These are phyloP conservation scores for Amblyopsis hoosieri DNA, from an alignment of 2,797 vertebrate species.

Conservation along the genomic window DNA sequence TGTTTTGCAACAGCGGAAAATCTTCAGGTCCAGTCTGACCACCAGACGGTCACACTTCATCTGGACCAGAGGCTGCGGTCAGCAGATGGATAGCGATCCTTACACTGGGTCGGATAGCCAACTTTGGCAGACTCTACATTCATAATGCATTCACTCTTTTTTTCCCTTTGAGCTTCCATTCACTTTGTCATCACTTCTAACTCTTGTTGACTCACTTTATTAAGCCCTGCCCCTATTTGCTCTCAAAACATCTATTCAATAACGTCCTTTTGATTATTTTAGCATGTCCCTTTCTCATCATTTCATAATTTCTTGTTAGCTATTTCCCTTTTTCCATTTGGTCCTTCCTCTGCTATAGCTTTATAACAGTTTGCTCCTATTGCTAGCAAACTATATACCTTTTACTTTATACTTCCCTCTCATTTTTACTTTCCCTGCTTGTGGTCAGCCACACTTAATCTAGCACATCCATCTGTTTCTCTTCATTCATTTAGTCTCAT, in stretches of 20 bases:
- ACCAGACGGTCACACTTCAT: conserved; percentile 80
- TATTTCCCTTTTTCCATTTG: conserved; percentile 35
- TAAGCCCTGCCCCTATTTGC: neutral
- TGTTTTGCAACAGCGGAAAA: conserved; percentile 80
- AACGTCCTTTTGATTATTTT: conserved; percentile 7
- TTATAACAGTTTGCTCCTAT: conserved; percentile 54
- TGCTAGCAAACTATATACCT: neutral
- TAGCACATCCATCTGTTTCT: conserved; percentile 78
- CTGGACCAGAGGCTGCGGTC: conserved; percentile 73
- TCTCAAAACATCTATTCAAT: neutral
- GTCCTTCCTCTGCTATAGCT: conserved; percentile 27
- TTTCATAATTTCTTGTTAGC: neutral
- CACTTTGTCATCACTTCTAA: neutral
- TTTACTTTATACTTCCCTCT: neutral
- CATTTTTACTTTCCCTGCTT: conserved; percentile 65
- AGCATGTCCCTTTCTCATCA: neutral
- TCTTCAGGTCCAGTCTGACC: conserved; percentile 77
- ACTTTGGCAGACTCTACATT: conserved; percentile 54
- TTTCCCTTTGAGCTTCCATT: conserved; percentile 25
- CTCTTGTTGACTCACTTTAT: conserved; percentile 15
- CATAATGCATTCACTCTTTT: conserved; percentile 45
- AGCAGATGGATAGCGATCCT: conserved; percentile 67
- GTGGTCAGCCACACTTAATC: conserved; percentile 80
- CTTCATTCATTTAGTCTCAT: conserved; percentile 73
- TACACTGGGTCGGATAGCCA: conserved; percentile 44